Evolutionary conservation across 2,113 vertebrate species (phyloP).

Genomic region (Nothoprocta pentlandii): DNA sequence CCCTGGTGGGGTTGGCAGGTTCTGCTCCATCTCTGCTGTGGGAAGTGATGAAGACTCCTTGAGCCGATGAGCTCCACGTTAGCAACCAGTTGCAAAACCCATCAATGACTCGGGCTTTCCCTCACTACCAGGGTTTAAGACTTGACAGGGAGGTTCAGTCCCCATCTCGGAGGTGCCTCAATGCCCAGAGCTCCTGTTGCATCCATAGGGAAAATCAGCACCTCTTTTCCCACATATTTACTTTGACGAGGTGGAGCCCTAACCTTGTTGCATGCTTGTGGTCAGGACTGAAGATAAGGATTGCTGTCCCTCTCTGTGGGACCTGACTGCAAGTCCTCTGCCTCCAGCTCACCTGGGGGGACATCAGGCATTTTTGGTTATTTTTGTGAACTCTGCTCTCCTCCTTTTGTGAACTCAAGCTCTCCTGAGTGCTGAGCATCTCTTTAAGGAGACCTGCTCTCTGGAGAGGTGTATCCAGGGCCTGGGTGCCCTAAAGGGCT

Average conservation of each 20-base stretch:
- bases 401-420: neutral
- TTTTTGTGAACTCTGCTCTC: neutral
- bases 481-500: accelerated
- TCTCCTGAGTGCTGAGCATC: neutral
- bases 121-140: neutral
- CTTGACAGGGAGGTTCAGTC: neutral
- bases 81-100: neutral
- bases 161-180: neutral
- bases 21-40: accelerated
- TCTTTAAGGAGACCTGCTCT: neutral
- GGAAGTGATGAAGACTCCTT: neutral
- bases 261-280: neutral
- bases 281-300: neutral
- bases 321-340: neutral
- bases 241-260: neutral
- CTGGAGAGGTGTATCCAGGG: neutral
- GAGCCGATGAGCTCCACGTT: neutral
- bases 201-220: neutral
- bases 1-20: accelerated
- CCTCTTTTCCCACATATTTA: neutral
- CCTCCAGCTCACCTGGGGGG: neutral
- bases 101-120: constrained; percentile 7
- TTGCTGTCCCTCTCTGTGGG: neutral
- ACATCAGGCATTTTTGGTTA: neutral
- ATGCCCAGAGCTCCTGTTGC: accelerated